Conservation (phyloP, 2,797 vertebrate species). For the Varecia variegata region DNA sequence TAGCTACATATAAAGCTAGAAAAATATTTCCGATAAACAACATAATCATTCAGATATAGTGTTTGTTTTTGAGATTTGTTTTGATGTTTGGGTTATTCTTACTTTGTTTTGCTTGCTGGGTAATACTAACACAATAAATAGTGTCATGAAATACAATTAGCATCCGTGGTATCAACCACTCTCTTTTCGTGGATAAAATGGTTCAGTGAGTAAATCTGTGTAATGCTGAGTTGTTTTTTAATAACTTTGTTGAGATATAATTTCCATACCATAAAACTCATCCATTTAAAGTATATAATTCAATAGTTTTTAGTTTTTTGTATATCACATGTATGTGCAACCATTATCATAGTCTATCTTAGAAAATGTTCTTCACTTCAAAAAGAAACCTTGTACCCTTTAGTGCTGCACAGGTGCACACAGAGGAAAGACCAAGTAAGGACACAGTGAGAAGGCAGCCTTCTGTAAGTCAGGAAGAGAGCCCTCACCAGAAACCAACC, state of each 20-base stretch:
- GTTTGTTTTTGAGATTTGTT: not conserved
- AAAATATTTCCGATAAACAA: constrained; percentile 12
- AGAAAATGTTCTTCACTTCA: not conserved
- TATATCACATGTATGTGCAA: not conserved
- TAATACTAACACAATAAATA: not conserved
- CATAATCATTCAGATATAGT: not conserved
- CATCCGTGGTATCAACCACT: not conserved
- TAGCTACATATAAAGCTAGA: not conserved
- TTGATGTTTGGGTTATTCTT: not conserved
- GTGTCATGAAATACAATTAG: not conserved
- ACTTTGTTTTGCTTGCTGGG: not conserved
- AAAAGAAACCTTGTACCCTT: not conserved
- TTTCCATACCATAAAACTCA: not conserved
- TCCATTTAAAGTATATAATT: not conserved
- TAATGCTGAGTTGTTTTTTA: constrained; percentile 4
- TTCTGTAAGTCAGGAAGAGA: not conserved
- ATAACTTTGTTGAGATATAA: constrained; percentile 3
- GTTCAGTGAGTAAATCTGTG: not conserved
- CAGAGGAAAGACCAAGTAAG: not conserved
- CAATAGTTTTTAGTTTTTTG: not conserved
- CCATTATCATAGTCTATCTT: not conserved
- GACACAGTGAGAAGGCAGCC: not conserved
- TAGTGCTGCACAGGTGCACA: not conserved
- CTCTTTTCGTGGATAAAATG: constrained; percentile 14
- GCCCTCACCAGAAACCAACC: not conserved